phyloP scores from a whole-genome alignment of 2,113 vertebrate genomes.

The Herpailurus yagouaroundi region DNA sequence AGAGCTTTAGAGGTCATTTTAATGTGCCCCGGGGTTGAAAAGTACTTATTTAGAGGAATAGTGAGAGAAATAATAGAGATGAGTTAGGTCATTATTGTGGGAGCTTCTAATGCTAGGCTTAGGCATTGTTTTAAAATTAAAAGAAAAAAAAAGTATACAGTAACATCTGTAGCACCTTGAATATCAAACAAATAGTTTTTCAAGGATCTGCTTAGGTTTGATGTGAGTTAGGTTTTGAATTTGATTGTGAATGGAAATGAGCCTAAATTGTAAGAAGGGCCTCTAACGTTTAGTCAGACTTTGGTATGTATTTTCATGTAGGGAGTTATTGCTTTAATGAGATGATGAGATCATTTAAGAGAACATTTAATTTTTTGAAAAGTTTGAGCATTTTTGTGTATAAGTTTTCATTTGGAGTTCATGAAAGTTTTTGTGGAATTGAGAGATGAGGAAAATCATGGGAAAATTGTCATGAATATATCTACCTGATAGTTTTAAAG shows the following conservation, averaged over 20 bases:
- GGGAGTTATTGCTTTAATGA: not conserved
- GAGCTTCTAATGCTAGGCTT: not conserved
- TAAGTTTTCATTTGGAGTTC: not conserved
- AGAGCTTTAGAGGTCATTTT: not conserved
- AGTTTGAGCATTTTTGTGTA: not conserved
- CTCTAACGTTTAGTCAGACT: not conserved
- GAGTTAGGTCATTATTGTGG: not conserved
- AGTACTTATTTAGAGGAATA: not conserved
- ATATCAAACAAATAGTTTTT: not conserved
- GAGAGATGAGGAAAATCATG: not conserved
- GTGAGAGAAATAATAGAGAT: not conserved
- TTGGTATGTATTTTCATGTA: not conserved
- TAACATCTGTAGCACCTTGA: not conserved
- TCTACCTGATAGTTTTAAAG: not conserved
- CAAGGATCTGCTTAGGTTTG: not conserved
- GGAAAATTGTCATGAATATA: not conserved
- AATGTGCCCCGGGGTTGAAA: not conserved
- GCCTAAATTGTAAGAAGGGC: not conserved
- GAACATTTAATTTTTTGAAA: constrained; percentile 12
- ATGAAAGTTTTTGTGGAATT: constrained; percentile 33
- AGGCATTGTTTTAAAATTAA: not conserved
- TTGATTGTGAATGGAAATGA: not conserved
- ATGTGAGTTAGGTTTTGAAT: constrained; percentile 18
- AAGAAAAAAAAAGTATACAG: not conserved
- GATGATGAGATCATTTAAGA: not conserved